A percentile compares a stretch with the other conserved stretches of the same genome.
These are phyloP conservation scores for Porphyrio hochstetteri DNA, from an alignment of 2,113 vertebrate genomes.

Conservation along the genomic window DNA sequence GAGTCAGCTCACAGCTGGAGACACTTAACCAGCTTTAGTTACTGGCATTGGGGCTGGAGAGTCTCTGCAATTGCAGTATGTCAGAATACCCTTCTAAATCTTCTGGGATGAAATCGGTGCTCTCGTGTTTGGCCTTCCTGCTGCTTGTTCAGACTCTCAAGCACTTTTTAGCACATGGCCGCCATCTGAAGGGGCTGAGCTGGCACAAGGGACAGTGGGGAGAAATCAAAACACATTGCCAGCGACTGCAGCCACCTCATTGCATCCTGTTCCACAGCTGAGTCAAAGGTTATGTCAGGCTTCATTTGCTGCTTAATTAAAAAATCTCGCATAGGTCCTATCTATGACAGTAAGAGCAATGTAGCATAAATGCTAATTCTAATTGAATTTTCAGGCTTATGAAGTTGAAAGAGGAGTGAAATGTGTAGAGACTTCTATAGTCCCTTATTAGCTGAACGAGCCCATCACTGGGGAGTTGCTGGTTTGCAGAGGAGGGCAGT, in stretches of 20 bases:
- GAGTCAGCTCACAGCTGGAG: conserved; percentile 3
- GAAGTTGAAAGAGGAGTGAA: conserved; percentile 22
- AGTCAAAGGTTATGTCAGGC: conserved; percentile 41
- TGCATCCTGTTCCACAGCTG: background rate
- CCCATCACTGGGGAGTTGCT: background rate
- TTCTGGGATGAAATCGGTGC: background rate
- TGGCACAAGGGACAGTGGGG: background rate
- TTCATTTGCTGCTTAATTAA: conserved; percentile 68
- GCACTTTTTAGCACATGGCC: rapidly evolving
- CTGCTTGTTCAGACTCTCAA: background rate
- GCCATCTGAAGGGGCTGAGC: background rate
- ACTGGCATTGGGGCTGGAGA: background rate
- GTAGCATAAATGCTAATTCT: conserved; percentile 21
- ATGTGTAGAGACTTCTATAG: background rate
- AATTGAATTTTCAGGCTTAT: conserved; percentile 59
- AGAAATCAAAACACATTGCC: background rate
- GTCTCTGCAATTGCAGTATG: background rate
- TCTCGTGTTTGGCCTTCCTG: background rate
- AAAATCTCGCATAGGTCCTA: conserved; percentile 19
- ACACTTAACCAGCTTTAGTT: background rate
- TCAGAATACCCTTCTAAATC: background rate
- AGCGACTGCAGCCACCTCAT: background rate
- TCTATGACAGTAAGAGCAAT: conserved; percentile 45
- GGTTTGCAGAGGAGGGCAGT: background rate
- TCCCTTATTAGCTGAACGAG: background rate